Percentiles rank a stretch among this genome's conserved stretches.
Evolutionary conservation across 2,888 invertebrate species (phyloP).

Genomic region (Cataglyphis rosenhaueri): DNA sequence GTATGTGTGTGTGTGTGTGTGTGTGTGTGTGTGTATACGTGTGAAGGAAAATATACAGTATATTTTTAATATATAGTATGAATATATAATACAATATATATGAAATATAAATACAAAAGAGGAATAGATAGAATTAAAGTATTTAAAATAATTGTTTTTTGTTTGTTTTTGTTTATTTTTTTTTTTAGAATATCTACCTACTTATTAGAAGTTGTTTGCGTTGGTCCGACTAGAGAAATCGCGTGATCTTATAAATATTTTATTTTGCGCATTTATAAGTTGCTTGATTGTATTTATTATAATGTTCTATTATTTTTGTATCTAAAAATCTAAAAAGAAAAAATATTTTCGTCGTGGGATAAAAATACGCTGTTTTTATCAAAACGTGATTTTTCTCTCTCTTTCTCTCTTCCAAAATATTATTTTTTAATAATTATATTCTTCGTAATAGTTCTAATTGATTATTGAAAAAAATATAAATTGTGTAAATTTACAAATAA

Average conservation of each 20-base stretch:
- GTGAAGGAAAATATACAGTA: not conserved
- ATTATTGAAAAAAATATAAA: not conserved
- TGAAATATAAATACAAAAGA: not conserved
- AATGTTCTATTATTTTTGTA: not conserved
- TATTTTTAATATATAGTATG: not conserved
- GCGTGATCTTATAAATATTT: conserved; percentile 14
- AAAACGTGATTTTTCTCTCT: not conserved
- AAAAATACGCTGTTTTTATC: not conserved
- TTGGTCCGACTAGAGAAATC: not conserved
- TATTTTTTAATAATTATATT: conserved; percentile 5
- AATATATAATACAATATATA: not conserved
- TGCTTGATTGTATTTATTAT: not conserved
- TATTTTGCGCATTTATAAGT: conserved; percentile 17
- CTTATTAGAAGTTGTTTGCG: not conserved
- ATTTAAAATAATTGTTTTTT: not conserved
- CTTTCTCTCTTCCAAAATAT: not conserved
- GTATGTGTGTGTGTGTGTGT: too few species aligned
- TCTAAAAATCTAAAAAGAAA: not conserved
- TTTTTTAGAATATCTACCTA: not conserved
- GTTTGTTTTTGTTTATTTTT: too few species aligned
- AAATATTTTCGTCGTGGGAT: not conserved
- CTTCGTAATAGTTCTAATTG: not conserved
- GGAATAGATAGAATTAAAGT: not conserved
- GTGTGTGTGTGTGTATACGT: too few species aligned
- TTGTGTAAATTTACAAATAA: not conserved